Evolutionary conservation across 1,140 invertebrate genomes (phyloP).

Genomic region (Psix sp.): DNA sequence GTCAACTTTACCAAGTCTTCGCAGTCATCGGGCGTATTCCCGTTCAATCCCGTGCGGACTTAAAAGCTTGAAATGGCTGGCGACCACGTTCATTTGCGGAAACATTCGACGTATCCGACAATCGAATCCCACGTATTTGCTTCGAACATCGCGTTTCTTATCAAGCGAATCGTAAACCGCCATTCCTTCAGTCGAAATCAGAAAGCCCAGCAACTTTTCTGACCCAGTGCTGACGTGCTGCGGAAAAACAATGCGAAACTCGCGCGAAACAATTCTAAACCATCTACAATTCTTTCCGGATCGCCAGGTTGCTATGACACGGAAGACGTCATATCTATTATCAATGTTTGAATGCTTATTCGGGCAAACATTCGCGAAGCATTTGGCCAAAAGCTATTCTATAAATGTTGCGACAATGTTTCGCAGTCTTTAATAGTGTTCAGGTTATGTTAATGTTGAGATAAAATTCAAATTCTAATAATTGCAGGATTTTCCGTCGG

Average conservation of each 20-base stretch:
- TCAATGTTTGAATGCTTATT: slow-evolving; percentile 21
- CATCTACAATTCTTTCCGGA: too few species aligned
- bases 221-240: not conserved
- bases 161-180: too few species aligned
- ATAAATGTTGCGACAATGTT: slow-evolving; percentile 34
- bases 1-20: slow-evolving; percentile 11
- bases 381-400: slow-evolving; percentile 31
- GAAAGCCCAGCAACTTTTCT: too few species aligned
- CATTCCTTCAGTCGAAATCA: too few species aligned
- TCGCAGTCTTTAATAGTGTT: slow-evolving; percentile 32
- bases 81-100: slow-evolving; percentile 30
- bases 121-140: slow-evolving; percentile 35
- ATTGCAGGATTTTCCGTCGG: too few species aligned
- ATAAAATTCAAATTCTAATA: too few species aligned
- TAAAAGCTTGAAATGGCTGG: slow-evolving; percentile 4
- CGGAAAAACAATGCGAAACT: slow-evolving; percentile 14
- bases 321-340: slow-evolving; percentile 13
- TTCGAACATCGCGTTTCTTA: slow-evolving; percentile 11
- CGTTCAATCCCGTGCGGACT: slow-evolving; percentile 16
- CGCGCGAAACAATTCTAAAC: slow-evolving; percentile 3
- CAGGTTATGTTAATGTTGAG: slow-evolving; percentile 15
- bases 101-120: slow-evolving; percentile 20
- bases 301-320: not conserved
- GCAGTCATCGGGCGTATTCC: slow-evolving; percentile 9
- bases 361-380: slow-evolving; percentile 10